Percentiles rank a stretch among this genome's conserved stretches.
phyloP scores from a whole-genome alignment of 64 coral and sea anemone genomes.

The Montipora sp. region DNA sequence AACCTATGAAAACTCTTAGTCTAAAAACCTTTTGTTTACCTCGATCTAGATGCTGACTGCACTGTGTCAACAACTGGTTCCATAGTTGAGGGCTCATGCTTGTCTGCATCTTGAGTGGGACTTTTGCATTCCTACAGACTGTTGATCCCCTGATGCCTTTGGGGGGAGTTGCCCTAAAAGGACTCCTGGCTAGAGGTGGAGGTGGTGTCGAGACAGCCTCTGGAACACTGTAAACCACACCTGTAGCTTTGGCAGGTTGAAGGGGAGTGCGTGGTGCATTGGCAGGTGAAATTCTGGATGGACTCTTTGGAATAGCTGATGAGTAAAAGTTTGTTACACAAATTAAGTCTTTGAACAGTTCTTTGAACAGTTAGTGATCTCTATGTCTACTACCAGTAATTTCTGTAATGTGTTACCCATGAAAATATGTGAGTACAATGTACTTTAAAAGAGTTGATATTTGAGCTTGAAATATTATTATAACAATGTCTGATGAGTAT shows the following conservation, averaged over 20 bases:
- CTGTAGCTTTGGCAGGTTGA: conserved; percentile 60
- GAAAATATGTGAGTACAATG: too few species aligned
- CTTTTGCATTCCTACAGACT: background rate
- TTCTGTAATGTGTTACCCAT: too few species aligned
- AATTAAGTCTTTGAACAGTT: too few species aligned
- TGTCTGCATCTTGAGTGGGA: background rate
- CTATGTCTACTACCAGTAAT: too few species aligned
- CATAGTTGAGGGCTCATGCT: conserved; percentile 14
- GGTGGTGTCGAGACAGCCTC: conserved; percentile 8
- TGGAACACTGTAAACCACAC: conserved; percentile 44
- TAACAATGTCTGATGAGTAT: too few species aligned
- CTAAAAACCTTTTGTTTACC: background rate
- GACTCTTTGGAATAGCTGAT: conserved; percentile 34
- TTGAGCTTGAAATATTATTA: too few species aligned
- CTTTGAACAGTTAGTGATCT: too few species aligned
- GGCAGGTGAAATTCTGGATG: conserved; percentile 20
- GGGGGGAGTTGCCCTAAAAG: conserved; percentile 6
- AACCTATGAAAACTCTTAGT: background rate
- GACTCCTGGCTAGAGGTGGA: conserved; percentile 1
- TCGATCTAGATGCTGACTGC: conserved; percentile 27
- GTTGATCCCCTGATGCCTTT: conserved; percentile 38
- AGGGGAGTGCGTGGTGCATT: conserved; percentile 49
- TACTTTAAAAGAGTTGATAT: too few species aligned
- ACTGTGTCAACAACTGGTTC: background rate
- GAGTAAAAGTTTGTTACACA: background rate